These are phyloP conservation scores for Semicossyphus pulcher DNA, from an alignment of 2,113 vertebrate genomes.

Conservation along the genomic window DNA sequence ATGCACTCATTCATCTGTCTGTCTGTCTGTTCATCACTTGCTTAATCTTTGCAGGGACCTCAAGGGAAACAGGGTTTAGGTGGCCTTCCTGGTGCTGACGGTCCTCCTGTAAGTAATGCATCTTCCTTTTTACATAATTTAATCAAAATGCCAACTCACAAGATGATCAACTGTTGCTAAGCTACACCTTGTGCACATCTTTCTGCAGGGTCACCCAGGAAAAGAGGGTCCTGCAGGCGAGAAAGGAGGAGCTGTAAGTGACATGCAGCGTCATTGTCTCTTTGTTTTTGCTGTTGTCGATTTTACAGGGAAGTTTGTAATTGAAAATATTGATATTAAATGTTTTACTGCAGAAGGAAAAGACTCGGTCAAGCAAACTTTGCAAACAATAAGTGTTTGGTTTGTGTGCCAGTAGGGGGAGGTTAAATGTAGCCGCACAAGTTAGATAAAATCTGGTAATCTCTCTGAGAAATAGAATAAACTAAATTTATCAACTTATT, in stretches of 20 bases:
- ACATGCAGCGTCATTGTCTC: neutral
- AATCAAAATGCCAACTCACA: neutral
- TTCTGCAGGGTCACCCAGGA: slow-evolving; percentile 94
- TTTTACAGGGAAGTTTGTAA: slow-evolving; percentile 1
- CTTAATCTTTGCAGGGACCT: slow-evolving; percentile 88
- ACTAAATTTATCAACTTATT: neutral
- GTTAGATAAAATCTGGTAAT: slow-evolving; percentile 25
- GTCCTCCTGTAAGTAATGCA: slow-evolving; percentile 91
- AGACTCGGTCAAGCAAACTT: neutral
- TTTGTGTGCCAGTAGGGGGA: neutral
- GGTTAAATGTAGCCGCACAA: slow-evolving; percentile 13
- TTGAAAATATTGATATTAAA: slow-evolving; percentile 19
- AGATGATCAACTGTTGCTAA: neutral
- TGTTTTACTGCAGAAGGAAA: neutral
- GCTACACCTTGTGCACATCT: slow-evolving; percentile 1
- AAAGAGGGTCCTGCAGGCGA: slow-evolving; percentile 97
- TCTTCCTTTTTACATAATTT: neutral
- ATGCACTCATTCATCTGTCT: neutral
- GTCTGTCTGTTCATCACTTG: slow-evolving; percentile 17
- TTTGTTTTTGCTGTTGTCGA: no score
- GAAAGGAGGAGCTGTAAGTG: slow-evolving; percentile 92
- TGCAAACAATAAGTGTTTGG: neutral
- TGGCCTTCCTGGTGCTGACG: slow-evolving; percentile 93
- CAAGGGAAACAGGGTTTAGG: slow-evolving; percentile 92
- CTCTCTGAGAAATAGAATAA: slow-evolving; percentile 8